Conservation (phyloP, 2,888 invertebrate genomes). For the Pinctada fucata region DNA sequence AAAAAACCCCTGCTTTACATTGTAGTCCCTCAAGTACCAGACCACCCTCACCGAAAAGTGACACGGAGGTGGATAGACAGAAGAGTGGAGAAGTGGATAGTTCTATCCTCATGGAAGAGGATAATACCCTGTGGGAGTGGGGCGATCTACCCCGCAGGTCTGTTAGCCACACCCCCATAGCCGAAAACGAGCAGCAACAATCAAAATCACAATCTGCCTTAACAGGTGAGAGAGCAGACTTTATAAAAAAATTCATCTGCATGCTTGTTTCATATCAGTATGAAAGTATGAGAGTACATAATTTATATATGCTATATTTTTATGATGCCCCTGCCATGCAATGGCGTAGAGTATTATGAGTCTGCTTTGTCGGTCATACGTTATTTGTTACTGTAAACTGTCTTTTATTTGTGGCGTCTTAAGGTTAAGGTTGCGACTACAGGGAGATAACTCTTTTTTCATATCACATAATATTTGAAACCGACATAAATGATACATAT, state of each 20-base stretch:
- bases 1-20: not conserved
- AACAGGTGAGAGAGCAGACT: not conserved
- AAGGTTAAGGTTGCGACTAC: no score
- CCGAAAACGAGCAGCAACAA: not conserved
- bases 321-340: no score
- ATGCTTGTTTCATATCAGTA: not conserved
- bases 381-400: no score
- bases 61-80: slow-evolving; percentile 90
- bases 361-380: no score
- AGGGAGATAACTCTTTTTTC: no score
- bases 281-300: no score
- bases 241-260: not conserved
- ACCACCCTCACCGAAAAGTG: slow-evolving; percentile 83
- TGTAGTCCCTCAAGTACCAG: slow-evolving; percentile 60
- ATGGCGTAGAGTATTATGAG: no score
- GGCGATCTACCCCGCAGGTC: slow-evolving; percentile 63
- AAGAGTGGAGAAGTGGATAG: slow-evolving; percentile 53
- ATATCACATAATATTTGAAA: no score
- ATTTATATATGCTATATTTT: no score
- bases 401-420: no score
- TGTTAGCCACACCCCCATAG: not conserved
- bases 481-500: no score
- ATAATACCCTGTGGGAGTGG: slow-evolving; percentile 71
- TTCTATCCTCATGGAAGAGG: slow-evolving; percentile 48
- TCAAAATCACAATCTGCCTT: not conserved